phyloP scores from a whole-genome alignment of 2,888 invertebrate genomes.

The Aromia moschata region DNA sequence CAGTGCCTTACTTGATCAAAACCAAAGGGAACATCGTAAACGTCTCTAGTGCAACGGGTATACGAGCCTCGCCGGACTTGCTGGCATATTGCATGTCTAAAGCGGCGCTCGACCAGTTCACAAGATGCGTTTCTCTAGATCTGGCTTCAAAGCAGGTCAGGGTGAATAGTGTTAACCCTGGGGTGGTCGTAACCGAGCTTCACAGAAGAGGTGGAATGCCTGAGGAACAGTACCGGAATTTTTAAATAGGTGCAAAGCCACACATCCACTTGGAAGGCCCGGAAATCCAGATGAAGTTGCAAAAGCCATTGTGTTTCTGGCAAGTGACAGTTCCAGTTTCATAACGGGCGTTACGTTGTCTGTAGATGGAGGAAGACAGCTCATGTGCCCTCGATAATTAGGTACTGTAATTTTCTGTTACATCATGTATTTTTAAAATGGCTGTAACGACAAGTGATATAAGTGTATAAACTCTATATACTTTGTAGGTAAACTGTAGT shows the following conservation, averaged over 20 bases:
- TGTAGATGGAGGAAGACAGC: slow-evolving; percentile 93
- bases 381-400: slow-evolving; percentile 86
- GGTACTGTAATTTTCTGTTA: too few species aligned
- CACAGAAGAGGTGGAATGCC: slow-evolving; percentile 87
- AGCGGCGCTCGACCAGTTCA: slow-evolving; percentile 92
- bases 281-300: slow-evolving; percentile 88
- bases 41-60: slow-evolving; percentile 91
- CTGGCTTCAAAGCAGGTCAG: slow-evolving; percentile 81
- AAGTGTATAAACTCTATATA: too few species aligned
- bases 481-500: too few species aligned
- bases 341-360: slow-evolving; percentile 89
- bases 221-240: slow-evolving; percentile 84
- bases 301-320: slow-evolving; percentile 87
- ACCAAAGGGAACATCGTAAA: slow-evolving; percentile 90
- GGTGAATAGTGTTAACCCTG: slow-evolving; percentile 93
- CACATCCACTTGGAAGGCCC: slow-evolving; percentile 89
- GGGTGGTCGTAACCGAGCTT: slow-evolving; percentile 87
- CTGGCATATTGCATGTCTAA: slow-evolving; percentile 93
- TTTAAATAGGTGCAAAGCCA: slow-evolving; percentile 81
- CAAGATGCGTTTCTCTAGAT: slow-evolving; percentile 89
- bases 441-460: too few species aligned
- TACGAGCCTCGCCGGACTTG: slow-evolving; percentile 76
- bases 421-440: too few species aligned
- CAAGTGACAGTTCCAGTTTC: slow-evolving; percentile 85
- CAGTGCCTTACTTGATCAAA: slow-evolving; percentile 83